Base-by-base conservation (phyloP, 2,888 invertebrate species). In the Diplolepis rosae region DNA sequence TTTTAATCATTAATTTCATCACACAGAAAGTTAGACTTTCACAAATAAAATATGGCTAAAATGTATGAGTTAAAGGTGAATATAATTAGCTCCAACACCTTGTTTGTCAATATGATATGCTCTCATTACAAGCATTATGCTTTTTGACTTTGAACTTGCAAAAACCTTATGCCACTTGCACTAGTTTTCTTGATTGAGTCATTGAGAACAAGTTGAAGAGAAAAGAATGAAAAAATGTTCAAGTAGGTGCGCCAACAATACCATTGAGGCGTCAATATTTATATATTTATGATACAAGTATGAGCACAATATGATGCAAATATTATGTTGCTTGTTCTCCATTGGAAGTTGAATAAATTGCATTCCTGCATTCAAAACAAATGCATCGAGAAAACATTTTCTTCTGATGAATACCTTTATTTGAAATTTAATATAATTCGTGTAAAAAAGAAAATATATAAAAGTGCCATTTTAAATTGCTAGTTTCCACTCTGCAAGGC, bases 141-240 rank as follows among this genome's bases (percentile, higher is more conserved):
- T 39, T 61, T 61, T 61, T 61, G 61, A 61, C 61, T 61, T 61
- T 61, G 61, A 61, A 61, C 61, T 61, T 61, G 61, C n/a, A 7
- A 61, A 24, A 61, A 61, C 61, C 39, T 61, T 35, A 61, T 61
- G 39, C 56, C 32, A 22, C 56, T 22, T 61, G 24, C 39, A 39
- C 61, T 18, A 61, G 61, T 61, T 61, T 39, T 61, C 35, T 61
- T 35, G 32, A 61, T 61, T 35, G 39, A 61, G n/a, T 61, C 61
- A 71, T 68, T 35, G 45, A 73, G 69, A 61, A 69, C 66, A 68
- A 67, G 32, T 18, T 56, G 54, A 68, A 52, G 42, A 35, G 42
- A 51, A 52, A 66, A 66, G 45, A 65, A 66, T 66, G 24, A 24
- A 39, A 42, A 48, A 65, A 28, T 48, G 28, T 24, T 66, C 30